Conservation (phyloP, 2,113 vertebrate species). For the Anoplopoma fimbria region DNA sequence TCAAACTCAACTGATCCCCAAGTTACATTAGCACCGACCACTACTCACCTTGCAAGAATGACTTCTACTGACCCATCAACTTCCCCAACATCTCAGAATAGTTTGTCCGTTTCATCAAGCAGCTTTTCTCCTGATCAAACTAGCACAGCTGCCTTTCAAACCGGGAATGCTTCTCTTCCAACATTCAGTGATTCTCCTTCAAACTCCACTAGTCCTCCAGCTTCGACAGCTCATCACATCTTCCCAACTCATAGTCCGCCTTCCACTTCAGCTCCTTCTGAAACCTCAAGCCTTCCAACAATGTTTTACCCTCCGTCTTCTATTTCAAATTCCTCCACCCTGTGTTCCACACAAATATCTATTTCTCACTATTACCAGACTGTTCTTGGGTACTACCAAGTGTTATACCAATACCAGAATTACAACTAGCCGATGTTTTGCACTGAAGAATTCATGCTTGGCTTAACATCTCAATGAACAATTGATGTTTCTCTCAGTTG, state of each 20-base stretch:
- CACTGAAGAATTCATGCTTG: not conserved
- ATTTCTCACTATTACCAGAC: constrained; percentile 17
- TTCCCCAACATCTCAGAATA: not conserved
- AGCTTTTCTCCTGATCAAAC: not conserved
- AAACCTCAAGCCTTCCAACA: not conserved
- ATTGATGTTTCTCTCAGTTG: not conserved
- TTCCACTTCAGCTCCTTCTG: not conserved
- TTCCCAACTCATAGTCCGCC: not conserved
- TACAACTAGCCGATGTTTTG: not conserved
- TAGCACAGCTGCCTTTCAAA: not conserved
- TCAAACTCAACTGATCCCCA: constrained; percentile 1
- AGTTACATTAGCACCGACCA: not conserved
- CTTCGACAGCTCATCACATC: not conserved
- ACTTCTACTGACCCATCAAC: not conserved
- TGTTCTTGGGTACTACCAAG: constrained; percentile 17
- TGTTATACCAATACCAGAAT: constrained; percentile 14
- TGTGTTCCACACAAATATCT: not conserved
- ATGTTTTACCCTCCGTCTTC: not conserved
- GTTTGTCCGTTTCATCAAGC: not conserved
- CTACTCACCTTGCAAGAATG: not conserved
- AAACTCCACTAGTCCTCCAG: not conserved
- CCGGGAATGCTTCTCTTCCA: not conserved
- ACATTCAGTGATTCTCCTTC: not conserved
- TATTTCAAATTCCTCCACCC: not conserved
- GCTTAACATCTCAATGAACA: not conserved